Conservation (phyloP, 2,888 invertebrate genomes). For the Protodeltote pygarga region DNA sequence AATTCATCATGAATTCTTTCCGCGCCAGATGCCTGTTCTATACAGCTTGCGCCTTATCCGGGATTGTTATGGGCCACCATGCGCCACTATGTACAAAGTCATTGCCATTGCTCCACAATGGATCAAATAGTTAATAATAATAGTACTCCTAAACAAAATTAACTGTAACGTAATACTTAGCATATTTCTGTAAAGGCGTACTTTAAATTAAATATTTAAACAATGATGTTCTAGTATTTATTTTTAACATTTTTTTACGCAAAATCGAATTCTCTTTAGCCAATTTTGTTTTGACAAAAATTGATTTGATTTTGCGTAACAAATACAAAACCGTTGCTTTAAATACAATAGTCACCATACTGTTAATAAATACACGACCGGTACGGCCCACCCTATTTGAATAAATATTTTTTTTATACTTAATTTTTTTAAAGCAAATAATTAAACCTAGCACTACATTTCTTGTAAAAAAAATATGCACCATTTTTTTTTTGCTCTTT, state of each 20-base stretch:
- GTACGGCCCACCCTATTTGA: conserved; percentile 29
- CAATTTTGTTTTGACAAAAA: no score
- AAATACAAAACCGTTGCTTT: no score
- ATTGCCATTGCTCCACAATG: no score
- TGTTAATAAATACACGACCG: conserved; percentile 34
- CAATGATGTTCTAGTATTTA: not conserved
- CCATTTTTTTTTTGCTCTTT: conserved; percentile 35
- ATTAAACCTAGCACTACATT: conserved; percentile 31
- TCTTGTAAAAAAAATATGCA: conserved; percentile 47
- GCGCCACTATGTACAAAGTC: not conserved
- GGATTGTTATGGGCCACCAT: not conserved
- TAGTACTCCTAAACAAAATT: conserved; percentile 26
- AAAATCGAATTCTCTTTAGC: no score
- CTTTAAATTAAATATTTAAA: conserved; percentile 39
- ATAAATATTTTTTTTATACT: conserved; percentile 40
- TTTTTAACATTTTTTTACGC: no score
- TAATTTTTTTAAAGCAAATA: conserved; percentile 33
- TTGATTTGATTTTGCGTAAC: no score
- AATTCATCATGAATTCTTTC: no score
- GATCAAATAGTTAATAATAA: conserved; percentile 35
- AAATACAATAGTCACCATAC: no score
- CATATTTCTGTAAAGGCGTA: conserved; percentile 22
- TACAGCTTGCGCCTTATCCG: no score
- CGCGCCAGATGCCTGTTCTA: no score
- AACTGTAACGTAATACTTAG: conserved; percentile 38